Base-by-base conservation (phyloP, 1,140 invertebrate species). In the Rhysida immarginata region DNA sequence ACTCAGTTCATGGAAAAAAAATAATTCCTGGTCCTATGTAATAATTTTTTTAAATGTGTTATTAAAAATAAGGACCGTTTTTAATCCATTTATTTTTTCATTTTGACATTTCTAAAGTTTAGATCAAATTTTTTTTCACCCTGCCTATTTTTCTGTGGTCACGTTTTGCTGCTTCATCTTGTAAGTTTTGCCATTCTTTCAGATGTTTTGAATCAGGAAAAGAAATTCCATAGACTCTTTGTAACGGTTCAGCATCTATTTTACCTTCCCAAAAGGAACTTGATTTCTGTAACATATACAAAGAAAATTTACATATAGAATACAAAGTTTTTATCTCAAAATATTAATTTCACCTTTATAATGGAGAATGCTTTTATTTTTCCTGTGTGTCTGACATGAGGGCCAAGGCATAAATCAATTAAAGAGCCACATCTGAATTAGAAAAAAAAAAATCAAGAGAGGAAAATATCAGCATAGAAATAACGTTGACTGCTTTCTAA, bases 191-290 rank as follows among this genome's bases (percentile, higher is more conserved):
- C 95, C 95, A 99, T 69, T 99, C 94, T 68, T 97, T 98, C 54
- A 99, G 66, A 67, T 96, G 93, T 66, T 99, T 98, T 1, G 78
- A 75, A 65, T 98, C 94, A 0, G 95, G 94, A 68, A 99, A 99
- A 27, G 93, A 97, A 53, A 99, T 96, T 2, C 96, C 96, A 69
- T 99, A 99, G 2, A 99, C 76, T 57, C 96, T 77, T 69, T 99
- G 96, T 2, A 99, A 69, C 0, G 81, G 82, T 70, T 99, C 96
- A 0, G 91, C 91, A 49, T 96, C 87, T 0, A 83, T 77, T 60
- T 96, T 94, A 2, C 96, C 96, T 71, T 99, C 94, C 96, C 96
- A 99, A 66, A n/a, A n/a, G n/a, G n/a, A n/a, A n/a, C n/a, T n/a
- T n/a, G n/a, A n/a, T n/a, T n/a, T n/a, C n/a, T n/a, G n/a, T n/a